Conservation (phyloP, 2,888 invertebrate genomes). For the Abscondita cerata region DNA sequence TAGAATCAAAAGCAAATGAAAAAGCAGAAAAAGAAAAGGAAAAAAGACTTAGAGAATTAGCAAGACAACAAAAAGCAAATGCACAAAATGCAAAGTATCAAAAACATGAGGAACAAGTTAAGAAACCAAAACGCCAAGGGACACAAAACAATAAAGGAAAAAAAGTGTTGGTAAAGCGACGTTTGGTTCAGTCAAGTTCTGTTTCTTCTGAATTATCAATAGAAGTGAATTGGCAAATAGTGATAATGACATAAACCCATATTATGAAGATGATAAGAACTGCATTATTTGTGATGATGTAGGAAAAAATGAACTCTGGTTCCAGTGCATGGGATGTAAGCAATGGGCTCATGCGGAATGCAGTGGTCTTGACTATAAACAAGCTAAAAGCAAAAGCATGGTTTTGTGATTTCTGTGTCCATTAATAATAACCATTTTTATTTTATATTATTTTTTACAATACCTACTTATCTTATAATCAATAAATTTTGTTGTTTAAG, state of each 20-base stretch:
- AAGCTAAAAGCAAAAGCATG: neutral
- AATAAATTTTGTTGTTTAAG: neutral
- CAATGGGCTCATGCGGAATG: neutral
- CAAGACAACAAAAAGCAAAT: neutral
- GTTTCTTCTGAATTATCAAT: neutral
- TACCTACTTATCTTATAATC: neutral
- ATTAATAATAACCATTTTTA: neutral
- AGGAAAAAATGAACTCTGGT: neutral
- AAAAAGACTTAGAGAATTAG: neutral
- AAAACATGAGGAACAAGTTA: too few species aligned
- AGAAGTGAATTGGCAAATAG: neutral
- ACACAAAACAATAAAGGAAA: neutral
- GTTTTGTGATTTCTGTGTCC: neutral
- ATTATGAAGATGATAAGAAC: neutral
- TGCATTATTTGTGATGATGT: neutral
- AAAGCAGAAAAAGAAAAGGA: neutral
- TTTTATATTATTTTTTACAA: neutral
- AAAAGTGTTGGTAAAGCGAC: neutral
- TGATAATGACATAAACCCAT: neutral
- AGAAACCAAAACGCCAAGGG: neutral
- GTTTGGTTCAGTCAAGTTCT: neutral
- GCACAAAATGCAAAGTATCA: neutral
- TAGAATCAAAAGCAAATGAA: neutral
- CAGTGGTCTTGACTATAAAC: neutral
- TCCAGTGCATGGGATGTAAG: neutral